These are phyloP conservation scores for Catagonus wagneri DNA, from an alignment of 2,113 vertebrate genomes.

Conservation along the genomic window DNA sequence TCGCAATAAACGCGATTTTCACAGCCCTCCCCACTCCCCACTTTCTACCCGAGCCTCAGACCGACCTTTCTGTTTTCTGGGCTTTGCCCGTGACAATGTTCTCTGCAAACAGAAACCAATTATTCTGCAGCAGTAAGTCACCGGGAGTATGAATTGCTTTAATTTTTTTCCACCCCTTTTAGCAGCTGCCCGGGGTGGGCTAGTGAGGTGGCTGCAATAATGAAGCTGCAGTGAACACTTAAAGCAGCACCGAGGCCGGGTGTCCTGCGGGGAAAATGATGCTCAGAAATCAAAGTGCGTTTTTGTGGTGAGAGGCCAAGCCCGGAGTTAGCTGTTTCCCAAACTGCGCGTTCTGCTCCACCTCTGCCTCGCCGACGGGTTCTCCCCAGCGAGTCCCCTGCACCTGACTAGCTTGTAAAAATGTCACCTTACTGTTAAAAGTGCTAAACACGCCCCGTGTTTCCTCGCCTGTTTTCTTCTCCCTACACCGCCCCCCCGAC, in stretches of 20 bases:
- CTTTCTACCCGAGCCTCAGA: not conserved
- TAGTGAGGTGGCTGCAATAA: slow-evolving; percentile 78
- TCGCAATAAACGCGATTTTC: slow-evolving; percentile 55
- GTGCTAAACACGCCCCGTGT: slow-evolving; percentile 67
- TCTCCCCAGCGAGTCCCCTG: not conserved
- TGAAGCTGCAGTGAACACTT: slow-evolving; percentile 79
- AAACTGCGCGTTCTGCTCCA: not conserved
- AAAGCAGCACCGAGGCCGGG: slow-evolving; percentile 71
- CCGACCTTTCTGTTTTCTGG: slow-evolving; percentile 63
- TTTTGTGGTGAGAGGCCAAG: slow-evolving; percentile 67
- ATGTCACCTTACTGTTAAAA: slow-evolving; percentile 72
- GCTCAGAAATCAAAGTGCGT: slow-evolving; percentile 71
- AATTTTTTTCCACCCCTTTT: slow-evolving; percentile 72
- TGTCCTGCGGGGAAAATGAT: slow-evolving; percentile 68
- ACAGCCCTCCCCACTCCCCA: not conserved
- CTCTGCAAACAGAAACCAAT: slow-evolving; percentile 79
- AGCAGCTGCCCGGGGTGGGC: slow-evolving; percentile 85
- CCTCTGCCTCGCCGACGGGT: not conserved
- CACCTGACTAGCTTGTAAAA: slow-evolving; percentile 83
- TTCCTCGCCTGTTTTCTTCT: slow-evolving; percentile 56
- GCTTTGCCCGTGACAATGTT: slow-evolving; percentile 65
- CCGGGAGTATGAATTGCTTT: slow-evolving; percentile 83
- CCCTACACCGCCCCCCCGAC: not conserved
- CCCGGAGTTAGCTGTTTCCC: not conserved
- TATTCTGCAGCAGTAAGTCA: slow-evolving; percentile 82